Evolutionary conservation across 2,888 invertebrate species (phyloP), one percentile per base, ranked within the genome.

Genomic region (Hyalella azteca): DNA sequence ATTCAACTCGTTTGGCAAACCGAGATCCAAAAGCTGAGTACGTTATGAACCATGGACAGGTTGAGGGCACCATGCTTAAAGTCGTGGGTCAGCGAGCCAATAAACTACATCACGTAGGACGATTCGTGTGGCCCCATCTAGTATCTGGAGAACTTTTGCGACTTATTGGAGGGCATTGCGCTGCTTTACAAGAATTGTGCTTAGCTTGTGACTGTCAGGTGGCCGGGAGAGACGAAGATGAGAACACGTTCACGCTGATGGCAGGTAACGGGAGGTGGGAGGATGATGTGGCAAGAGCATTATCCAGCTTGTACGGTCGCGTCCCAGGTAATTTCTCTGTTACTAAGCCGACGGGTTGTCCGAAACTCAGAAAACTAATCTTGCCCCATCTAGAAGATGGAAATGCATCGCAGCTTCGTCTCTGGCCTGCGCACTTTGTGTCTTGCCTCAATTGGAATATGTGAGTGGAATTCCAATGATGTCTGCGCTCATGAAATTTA

Each of bases 351-450:
- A 39, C 26, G 3, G 81, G 83, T 9, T 83, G 83, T 40, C 78
- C 81, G 3, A 15, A 45, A 4, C 50, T 83, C 13, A 78, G 77
- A 40, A 66, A 39, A 39, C 59, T 83, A 15, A 77, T 83, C 11
- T 54, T 83, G 7, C 83, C 83, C 0, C 76, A 81, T 9, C 13
- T 83, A 32, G 83, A 83, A 32, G 83, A 83, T 26, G 83, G 81
- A 40, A 81, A 83, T n/a, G 80, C 0, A 54, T 29, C 15, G 48
- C 80, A 5, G 81, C 83, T 13, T 32, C n/a, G 5, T 77, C 78
- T 15, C 60, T 83, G n/a, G 73, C 81, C 7, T 36, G 48, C 2
- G 83, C 81, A 0, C 59, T 83, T 5, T 48, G 77, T 41, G 77
- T 78, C 2, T 45, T 83, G 7, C 78, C 36, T 4, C 50, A 80